phyloP scores from a whole-genome alignment of 2,797 vertebrate species.

The Meda fulgida region DNA sequence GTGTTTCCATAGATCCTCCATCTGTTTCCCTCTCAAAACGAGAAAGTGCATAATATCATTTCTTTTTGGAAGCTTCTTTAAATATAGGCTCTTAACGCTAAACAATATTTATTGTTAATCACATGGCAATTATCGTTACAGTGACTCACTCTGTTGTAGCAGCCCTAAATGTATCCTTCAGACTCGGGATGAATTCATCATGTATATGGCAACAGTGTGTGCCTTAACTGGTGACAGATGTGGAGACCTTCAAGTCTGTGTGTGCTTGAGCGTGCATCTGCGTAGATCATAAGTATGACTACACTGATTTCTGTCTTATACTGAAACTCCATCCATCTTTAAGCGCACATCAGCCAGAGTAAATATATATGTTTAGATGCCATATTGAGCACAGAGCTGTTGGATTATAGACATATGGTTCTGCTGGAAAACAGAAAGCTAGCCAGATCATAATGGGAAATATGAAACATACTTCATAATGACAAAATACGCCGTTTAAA shows the following conservation, averaged over 20 bases:
- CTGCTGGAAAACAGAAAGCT: constrained; percentile 42
- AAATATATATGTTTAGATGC: constrained; percentile 47
- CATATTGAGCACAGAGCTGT: constrained; percentile 34
- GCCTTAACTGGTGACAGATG: constrained; percentile 61
- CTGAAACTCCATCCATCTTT: constrained; percentile 41
- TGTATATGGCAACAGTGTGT: constrained; percentile 42
- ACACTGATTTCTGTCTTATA: constrained; percentile 32
- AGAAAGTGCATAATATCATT: constrained; percentile 43
- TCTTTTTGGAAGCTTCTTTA: constrained; percentile 40
- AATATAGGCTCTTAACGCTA: constrained; percentile 38
- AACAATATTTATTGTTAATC: constrained; percentile 60
- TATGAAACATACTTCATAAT: constrained; percentile 40
- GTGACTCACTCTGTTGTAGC: constrained; percentile 40
- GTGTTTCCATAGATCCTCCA: constrained; percentile 62
- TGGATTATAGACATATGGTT: constrained; percentile 50
- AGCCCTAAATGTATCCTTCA: constrained; percentile 50
- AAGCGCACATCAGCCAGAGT: constrained; percentile 21
- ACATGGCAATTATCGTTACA: constrained; percentile 46
- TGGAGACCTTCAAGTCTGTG: constrained; percentile 50
- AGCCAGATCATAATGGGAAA: constrained; percentile 34
- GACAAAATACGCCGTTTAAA: constrained; percentile 21
- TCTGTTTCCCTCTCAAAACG: constrained; percentile 57
- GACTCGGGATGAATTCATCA: constrained; percentile 56
- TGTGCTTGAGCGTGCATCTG: neutral
- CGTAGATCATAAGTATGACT: constrained; percentile 53